A percentile compares a stretch with the other conserved stretches of the same genome.
These are phyloP conservation scores for Geophilus truncorum DNA, from an alignment of 2,888 invertebrate species.

Conservation along the genomic window DNA sequence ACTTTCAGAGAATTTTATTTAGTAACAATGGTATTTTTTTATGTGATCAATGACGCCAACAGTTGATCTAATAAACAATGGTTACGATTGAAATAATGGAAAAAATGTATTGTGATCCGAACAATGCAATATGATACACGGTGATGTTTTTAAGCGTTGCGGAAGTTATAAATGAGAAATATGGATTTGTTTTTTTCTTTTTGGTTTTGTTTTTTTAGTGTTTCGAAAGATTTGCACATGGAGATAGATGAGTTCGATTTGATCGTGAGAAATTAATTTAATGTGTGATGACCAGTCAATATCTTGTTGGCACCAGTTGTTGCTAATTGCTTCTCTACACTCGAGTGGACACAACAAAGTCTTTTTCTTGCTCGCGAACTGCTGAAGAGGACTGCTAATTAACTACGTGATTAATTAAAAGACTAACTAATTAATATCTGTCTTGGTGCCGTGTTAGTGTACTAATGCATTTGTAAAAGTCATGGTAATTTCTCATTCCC, in stretches of 20 bases:
- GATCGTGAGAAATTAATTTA: conserved; percentile 3
- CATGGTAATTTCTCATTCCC: background rate
- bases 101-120: background rate
- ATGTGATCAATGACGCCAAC: background rate
- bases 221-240: too few species aligned
- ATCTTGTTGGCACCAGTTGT: conserved; percentile 29
- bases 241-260: background rate
- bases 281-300: conserved; percentile 14
- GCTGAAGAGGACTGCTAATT: conserved; percentile 29
- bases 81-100: too few species aligned
- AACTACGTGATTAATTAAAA: conserved; percentile 30
- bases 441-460: background rate
- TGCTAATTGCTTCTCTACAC: background rate
- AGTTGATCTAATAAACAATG: background rate
- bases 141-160: background rate
- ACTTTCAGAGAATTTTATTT: too few species aligned
- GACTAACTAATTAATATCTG: conserved; percentile 30
- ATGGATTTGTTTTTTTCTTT: background rate
- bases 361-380: background rate
- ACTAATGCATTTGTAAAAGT: background rate
- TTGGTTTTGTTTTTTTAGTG: background rate
- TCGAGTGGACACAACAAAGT: conserved; percentile 29
- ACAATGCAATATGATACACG: background rate
- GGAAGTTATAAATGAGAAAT: background rate
- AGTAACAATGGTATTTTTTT: background rate